phyloP scores from a whole-genome alignment of 37 sponge, comb jelly and placozoan genomes.

The Lycopodina hypogea region DNA sequence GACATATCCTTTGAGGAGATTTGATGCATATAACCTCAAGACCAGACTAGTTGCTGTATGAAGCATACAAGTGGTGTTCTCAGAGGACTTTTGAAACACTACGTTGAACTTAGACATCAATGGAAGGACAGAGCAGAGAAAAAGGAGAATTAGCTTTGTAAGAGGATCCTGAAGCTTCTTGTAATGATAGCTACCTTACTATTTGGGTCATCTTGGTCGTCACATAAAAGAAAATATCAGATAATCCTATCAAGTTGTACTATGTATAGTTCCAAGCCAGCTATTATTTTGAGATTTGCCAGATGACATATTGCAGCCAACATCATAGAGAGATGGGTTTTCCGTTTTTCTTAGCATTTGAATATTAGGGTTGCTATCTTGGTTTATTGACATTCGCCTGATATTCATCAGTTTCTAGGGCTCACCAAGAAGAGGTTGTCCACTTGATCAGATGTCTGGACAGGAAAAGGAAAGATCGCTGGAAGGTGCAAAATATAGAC shows the following conservation, averaged over 20 bases:
- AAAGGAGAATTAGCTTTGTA: conserved; percentile 43
- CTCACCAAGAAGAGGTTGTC: too few species aligned
- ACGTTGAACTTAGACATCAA: conserved; percentile 36
- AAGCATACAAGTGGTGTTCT: conserved; percentile 37
- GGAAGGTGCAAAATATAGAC: too few species aligned
- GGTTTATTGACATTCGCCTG: too few species aligned
- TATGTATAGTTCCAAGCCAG: too few species aligned
- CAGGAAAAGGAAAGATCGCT: too few species aligned
- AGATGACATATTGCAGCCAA: too few species aligned
- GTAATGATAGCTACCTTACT: conserved; percentile 29
- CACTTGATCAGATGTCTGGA: too few species aligned
- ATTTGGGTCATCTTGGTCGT: conserved; percentile 36
- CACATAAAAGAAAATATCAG: conserved; percentile 48
- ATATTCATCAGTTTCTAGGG: too few species aligned
- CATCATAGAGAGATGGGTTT: too few species aligned
- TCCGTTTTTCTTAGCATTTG: too few species aligned
- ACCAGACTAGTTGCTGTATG: conserved; percentile 36
- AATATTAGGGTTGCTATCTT: too few species aligned
- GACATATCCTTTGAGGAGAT: conserved; percentile 17
- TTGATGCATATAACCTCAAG: conserved; percentile 34
- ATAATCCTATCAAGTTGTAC: conserved; percentile 37
- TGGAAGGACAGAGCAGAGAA: conserved; percentile 42
- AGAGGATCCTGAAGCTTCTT: conserved; percentile 39
- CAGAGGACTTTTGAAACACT: conserved; percentile 34
- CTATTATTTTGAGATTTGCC: too few species aligned